A percentile compares a stretch with the other conserved stretches of the same genome.
Evolutionary conservation across 2,113 vertebrate genomes (phyloP).

Genomic region (Dromaius novaehollandiae): DNA sequence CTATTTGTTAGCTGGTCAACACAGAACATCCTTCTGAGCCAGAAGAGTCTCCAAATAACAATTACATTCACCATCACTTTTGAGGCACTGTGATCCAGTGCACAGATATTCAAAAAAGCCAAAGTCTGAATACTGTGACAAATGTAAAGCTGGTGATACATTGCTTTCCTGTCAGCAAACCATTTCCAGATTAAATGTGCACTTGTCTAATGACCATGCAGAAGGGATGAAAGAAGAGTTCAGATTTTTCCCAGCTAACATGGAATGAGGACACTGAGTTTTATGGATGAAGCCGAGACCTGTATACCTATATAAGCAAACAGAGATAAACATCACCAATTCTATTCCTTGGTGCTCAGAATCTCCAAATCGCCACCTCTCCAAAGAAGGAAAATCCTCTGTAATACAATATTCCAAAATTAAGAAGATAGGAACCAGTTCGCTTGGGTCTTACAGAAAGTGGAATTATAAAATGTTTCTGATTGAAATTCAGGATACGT

Average conservation of each 20-base stretch:
- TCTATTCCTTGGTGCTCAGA: not conserved
- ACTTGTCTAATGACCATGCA: not conserved
- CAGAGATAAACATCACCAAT: not conserved
- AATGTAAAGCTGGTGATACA: not conserved
- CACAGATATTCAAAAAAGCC: not conserved
- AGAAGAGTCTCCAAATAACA: not conserved
- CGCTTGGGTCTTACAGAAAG: not conserved
- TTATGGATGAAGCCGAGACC: not conserved
- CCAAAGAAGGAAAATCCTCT: not conserved
- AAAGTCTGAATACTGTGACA: not conserved
- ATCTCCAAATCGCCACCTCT: not conserved
- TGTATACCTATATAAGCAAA: not conserved
- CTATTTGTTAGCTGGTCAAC: not conserved
- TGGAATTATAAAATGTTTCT: not conserved
- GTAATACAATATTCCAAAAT: not conserved
- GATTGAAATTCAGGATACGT: not conserved
- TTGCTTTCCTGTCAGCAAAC: not conserved
- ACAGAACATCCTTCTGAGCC: not conserved
- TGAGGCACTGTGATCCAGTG: not conserved
- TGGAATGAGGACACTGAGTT: not conserved
- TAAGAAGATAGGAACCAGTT: not conserved
- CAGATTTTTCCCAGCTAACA: not conserved
- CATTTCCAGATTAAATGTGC: not conserved
- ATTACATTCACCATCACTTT: not conserved
- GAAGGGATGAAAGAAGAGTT: not conserved